A percentile compares a stretch with the other conserved stretches of the same genome.
These are phyloP conservation scores for Hippocampus mohnikei DNA, from an alignment of 2,113 vertebrate genomes.

Conservation along the genomic window DNA sequence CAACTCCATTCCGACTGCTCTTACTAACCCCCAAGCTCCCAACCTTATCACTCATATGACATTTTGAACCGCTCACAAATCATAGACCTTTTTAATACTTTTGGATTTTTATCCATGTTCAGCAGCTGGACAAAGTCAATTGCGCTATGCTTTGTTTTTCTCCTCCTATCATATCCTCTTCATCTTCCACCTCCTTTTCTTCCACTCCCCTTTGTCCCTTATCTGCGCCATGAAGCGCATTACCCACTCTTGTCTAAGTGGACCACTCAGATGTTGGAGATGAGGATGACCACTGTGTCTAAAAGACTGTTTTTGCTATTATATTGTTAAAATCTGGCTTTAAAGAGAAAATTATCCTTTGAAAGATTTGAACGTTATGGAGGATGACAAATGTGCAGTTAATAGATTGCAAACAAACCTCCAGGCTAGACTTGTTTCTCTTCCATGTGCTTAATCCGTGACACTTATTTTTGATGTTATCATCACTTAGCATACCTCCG, in stretches of 20 bases:
- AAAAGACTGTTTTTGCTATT: background rate
- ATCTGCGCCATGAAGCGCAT: slow-evolving; percentile 17
- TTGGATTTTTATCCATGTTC: background rate
- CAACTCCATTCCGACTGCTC: slow-evolving; percentile 22
- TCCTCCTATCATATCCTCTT: background rate
- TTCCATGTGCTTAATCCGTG: background rate
- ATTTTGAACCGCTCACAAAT: slow-evolving; percentile 22
- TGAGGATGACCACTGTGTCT: slow-evolving; percentile 10
- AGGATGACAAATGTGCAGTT: background rate
- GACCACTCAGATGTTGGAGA: slow-evolving; percentile 28
- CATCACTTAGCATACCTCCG: slow-evolving; percentile 14
- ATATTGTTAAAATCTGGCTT: background rate
- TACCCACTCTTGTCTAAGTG: slow-evolving; percentile 19
- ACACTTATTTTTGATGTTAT: slow-evolving; percentile 18
- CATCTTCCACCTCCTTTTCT: background rate
- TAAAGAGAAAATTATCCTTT: background rate
- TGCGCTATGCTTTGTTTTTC: slow-evolving; percentile 13
- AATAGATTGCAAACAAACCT: background rate
- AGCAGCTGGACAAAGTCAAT: background rate
- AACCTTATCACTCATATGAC: background rate
- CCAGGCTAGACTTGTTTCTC: background rate
- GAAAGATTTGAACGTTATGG: background rate
- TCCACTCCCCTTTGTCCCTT: background rate
- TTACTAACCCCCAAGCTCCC: slow-evolving; percentile 8
- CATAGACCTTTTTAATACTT: slow-evolving; percentile 12